Evolutionary conservation across 1,140 invertebrate species (phyloP).

Genomic region (Aphidius ervi): DNA sequence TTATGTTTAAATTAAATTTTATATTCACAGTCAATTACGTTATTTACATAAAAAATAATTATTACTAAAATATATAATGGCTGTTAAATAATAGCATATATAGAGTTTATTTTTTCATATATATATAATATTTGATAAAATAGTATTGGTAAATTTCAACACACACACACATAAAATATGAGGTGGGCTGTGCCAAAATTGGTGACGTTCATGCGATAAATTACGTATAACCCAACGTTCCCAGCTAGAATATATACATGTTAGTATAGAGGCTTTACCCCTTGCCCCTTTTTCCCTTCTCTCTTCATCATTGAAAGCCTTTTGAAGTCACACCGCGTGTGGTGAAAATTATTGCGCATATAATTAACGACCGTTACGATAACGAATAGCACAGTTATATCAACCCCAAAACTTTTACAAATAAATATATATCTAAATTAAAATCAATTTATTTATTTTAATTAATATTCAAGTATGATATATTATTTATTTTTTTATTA

Average conservation of each 20-base stretch:
- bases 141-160: too few relatives aligned
- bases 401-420: not conserved
- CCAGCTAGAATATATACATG: too few relatives aligned
- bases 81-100: too few relatives aligned
- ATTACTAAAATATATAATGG: too few relatives aligned
- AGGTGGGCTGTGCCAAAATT: conserved; percentile 12
- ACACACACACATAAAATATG: too few relatives aligned
- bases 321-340: conserved; percentile 14
- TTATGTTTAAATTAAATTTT: too few relatives aligned
- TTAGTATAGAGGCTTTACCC: too few relatives aligned
- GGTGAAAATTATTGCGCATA: conserved; percentile 10
- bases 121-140: too few relatives aligned
- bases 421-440: not conserved
- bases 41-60: too few relatives aligned
- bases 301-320: not conserved
- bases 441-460: not conserved
- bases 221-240: not conserved
- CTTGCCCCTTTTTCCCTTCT: not conserved
- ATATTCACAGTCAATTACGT: too few relatives aligned
- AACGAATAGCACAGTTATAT: conserved; percentile 14
- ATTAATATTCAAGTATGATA: conserved; percentile 2
- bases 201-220: conserved; percentile 10
- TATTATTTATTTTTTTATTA: too few relatives aligned
- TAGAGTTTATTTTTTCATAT: too few relatives aligned
- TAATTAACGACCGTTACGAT: conserved; percentile 16